Evolutionary conservation across 2,113 vertebrate genomes (phyloP).

Genomic region (Ammodytes marinus): DNA sequence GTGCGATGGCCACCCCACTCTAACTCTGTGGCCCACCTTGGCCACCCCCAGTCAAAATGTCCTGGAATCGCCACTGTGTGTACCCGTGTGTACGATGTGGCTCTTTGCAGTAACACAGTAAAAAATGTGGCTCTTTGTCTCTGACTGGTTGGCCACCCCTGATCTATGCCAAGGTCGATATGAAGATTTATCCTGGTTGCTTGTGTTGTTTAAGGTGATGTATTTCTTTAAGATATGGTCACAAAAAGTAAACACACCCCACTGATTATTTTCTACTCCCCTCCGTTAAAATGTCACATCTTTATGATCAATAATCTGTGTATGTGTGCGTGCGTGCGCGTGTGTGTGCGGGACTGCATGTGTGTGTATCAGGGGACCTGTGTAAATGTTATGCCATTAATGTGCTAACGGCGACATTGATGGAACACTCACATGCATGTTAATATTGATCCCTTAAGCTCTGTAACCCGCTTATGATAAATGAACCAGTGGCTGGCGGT

Average conservation of each 20-base stretch:
- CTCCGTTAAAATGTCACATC: background rate
- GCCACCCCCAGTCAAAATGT: too few species aligned
- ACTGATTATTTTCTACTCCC: background rate
- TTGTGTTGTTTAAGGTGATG: background rate
- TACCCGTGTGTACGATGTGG: too few species aligned
- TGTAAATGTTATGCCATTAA: slow-evolving; percentile 48
- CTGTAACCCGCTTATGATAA: slow-evolving; percentile 66
- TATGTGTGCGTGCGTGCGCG: background rate
- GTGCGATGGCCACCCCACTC: too few species aligned
- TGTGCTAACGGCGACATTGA: slow-evolving; percentile 52
- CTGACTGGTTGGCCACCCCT: too few species aligned
- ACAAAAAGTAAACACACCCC: background rate
- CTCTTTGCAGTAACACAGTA: too few species aligned
- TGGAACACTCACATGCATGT: slow-evolving; percentile 48
- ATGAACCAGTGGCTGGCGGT: slow-evolving; percentile 39
- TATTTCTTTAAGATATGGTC: background rate
- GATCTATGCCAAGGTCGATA: too few species aligned
- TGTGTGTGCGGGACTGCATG: background rate
- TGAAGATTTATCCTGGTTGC: too few species aligned
- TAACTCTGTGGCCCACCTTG: too few species aligned
- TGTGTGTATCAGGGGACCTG: slow-evolving; percentile 15
- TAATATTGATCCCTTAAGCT: slow-evolving; percentile 63
- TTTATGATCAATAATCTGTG: slow-evolving; percentile 13
- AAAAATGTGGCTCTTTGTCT: too few species aligned
- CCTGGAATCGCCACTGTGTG: too few species aligned